A percentile compares a stretch with the other conserved stretches of the same genome.
Conservation (phyloP, 2,888 invertebrate species). For the Nasonovia ribisnigri region DNA sequence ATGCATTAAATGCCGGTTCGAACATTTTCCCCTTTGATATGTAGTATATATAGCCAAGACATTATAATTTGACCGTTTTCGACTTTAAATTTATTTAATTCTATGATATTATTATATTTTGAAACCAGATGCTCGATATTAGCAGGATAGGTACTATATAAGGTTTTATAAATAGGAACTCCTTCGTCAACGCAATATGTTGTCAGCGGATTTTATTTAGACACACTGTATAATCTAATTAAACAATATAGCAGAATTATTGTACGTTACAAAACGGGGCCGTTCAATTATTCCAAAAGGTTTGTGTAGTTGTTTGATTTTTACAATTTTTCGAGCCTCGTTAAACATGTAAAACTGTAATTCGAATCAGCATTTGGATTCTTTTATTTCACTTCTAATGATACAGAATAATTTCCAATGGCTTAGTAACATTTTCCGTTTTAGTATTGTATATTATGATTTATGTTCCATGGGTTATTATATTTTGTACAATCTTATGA, state of each 20-base stretch:
- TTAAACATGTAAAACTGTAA: constrained; percentile 5
- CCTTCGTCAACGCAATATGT: background rate
- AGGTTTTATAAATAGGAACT: constrained; percentile 21
- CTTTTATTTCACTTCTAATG: constrained; percentile 7
- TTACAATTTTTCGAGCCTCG: background rate
- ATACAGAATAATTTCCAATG: background rate
- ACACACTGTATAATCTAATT: constrained; percentile 6
- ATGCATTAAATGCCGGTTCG: background rate
- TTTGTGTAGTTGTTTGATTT: background rate
- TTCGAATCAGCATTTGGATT: background rate
- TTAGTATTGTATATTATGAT: background rate
- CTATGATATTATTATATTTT: constrained; percentile 16
- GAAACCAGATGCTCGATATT: background rate
- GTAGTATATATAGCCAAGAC: background rate
- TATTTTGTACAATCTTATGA: background rate
- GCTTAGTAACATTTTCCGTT: background rate
- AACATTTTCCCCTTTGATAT: background rate
- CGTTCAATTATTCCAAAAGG: constrained; percentile 10
- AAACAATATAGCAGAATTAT: background rate
- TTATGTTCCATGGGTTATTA: too few species aligned
- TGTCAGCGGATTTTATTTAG: constrained; percentile 17
- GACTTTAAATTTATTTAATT: background rate
- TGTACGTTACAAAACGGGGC: background rate
- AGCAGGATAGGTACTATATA: background rate
- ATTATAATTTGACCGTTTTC: background rate